Percentiles rank a stretch among this genome's conserved stretches.
phyloP scores from a whole-genome alignment of 2,797 vertebrate species.

The Microcaecilia unicolor region DNA sequence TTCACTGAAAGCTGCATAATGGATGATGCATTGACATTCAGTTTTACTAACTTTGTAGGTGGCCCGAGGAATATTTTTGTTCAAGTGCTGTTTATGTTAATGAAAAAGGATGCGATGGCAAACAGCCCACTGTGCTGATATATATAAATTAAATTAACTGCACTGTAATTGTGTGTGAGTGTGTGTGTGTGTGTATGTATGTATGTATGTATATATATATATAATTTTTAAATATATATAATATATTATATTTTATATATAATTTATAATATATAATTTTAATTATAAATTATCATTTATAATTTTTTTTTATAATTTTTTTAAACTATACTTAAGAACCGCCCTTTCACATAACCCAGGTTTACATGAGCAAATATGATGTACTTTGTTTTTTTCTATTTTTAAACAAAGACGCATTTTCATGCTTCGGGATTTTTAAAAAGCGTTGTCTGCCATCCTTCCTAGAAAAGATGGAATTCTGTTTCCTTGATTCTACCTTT shows the following conservation, averaged over 20 bases:
- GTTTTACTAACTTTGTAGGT: constrained; percentile 77
- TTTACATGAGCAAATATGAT: constrained; percentile 14
- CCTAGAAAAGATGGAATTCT: background rate
- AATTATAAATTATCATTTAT: no score
- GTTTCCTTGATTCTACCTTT: no score
- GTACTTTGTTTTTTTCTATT: no score
- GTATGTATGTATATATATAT: no score
- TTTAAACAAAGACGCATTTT: constrained; percentile 21
- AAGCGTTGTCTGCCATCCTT: no score
- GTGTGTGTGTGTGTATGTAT: no score
- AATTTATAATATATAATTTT: no score
- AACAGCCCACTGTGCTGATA: constrained; percentile 68
- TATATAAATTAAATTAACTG: no score
- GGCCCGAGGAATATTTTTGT: constrained; percentile 91
- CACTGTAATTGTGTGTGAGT: no score
- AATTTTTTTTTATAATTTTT: no score
- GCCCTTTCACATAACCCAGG: constrained; percentile 51
- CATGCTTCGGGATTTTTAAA: background rate
- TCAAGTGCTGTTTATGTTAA: constrained; percentile 88
- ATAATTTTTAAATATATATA: no score
- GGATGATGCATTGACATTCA: constrained; percentile 29
- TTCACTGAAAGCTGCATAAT: background rate
- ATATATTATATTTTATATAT: no score
- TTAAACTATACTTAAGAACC: constrained; percentile 32
- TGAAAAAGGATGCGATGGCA: constrained; percentile 83